Base-by-base conservation (phyloP, 2,113 vertebrate species). In the Syngnathus typhle region DNA sequence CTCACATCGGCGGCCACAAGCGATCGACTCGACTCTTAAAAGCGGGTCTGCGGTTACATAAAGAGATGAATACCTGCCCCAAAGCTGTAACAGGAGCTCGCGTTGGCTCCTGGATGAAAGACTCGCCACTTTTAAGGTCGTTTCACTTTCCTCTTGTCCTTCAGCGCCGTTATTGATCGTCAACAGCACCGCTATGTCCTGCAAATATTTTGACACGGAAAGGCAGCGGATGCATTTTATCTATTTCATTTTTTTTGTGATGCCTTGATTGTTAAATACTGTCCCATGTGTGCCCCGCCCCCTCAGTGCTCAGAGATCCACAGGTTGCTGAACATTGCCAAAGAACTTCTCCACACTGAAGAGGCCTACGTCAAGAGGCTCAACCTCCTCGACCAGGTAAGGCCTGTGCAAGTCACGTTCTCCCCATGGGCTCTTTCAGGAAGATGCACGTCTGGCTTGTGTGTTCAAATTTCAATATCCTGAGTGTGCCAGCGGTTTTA, bases 331-430 rank as follows among this genome's bases (percentile, higher is more conserved):
- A 94, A 98, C 82, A 98, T 98, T 0, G 95, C 96, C 77, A 93
- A 91, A 67, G 96, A 98, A 71, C 94, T 99, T 43, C 94, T 99
- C 75, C 91, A 95, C 55, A 98, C 97, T 0, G 97, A 99, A 86
- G 95, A 97, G 82, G 94, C 97, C 0, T 98, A 99, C 3, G 93
- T 99, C 60, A 95, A 87, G 83, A 89, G 97, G 73, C 93, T 99
- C 51, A 91, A 98, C 88, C 93, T 99, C 64, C 90, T 99, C 67
- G 96, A 99, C 87, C 95, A 98, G 96, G 97, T 99, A 92, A 80
- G 27, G 27, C 4, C 47, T 0, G 3, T 23, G 0, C 59, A 13
- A 8, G 15, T 23, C 21, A 62, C 2, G n/a, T 37, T 54, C 38
- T 60, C 13, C 21, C 1, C 32, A 1, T 23, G 19, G 0, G 6